Base-by-base conservation (phyloP, 1,140 invertebrate species). In the Bilobella aurantiaca region DNA sequence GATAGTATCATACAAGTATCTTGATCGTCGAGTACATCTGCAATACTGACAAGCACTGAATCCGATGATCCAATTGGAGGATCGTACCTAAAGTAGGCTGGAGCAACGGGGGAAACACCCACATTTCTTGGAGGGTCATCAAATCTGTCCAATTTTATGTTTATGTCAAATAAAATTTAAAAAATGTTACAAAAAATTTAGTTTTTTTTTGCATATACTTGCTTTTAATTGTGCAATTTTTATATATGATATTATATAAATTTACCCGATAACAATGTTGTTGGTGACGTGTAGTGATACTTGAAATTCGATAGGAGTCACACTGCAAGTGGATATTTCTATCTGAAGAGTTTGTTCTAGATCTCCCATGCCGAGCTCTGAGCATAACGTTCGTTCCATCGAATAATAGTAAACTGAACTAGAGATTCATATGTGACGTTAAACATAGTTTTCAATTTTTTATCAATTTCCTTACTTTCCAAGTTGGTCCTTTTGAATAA, bases 1-100 rank as follows among this genome's bases (percentile, higher is more conserved):
- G 69, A 70, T 8, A 70, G 21, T 31, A 66, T 66, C 53, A 68
- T 58, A 29, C 69, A 70, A 23, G 47, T 58, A n/a, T 28, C 21
- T 23, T 62, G 42, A 53, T 53, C 49, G 34, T 8, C 34, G 18
- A 18, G 18, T 42, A 18, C 8, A 16, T 53, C 49, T 23, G 14
- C 25, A 23, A 53, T 23, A 23, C 49, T 53, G 25, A 53, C 49
- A 3, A 53, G 21, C 3, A 58, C 28, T 3, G 57, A 28, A 23
- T 58, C 57, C n/a, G n/a, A n/a, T 3, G 29, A 2, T 12, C 30
- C 57, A 3, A 29, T 12, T 3, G 21, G 5, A 27, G 29, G 29
- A 23, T 58, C 57, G 30, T 14, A 58, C 23, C 57, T 58, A 29
- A 27, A 58, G 29, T 58, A 58, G 8, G 12, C 23, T 25, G 57